Evolutionary conservation across 2,113 vertebrate genomes (phyloP).

Genomic region (Antechinus stuartii): DNA sequence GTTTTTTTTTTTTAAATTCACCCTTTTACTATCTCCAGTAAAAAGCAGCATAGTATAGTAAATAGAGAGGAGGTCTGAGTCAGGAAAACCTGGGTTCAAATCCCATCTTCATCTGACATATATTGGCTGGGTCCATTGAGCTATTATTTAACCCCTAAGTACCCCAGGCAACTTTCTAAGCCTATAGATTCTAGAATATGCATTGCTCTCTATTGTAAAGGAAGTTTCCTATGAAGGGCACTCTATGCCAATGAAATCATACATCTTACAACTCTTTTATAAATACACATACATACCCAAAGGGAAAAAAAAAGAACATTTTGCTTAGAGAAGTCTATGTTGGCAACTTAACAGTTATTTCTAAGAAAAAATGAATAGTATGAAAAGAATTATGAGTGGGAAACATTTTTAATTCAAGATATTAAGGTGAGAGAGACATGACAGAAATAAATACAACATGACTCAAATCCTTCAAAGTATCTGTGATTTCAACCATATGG

Average conservation of each 20-base stretch:
- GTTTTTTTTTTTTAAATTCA: background rate
- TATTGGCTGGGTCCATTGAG: background rate
- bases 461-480: background rate
- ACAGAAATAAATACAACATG: constrained; percentile 3
- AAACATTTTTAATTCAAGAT: constrained; percentile 22
- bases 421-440: constrained; percentile 1
- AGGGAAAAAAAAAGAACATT: background rate
- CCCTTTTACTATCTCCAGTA: background rate
- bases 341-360: background rate
- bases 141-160: background rate
- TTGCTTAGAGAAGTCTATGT: background rate
- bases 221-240: background rate
- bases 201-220: background rate
- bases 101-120: background rate
- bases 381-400: background rate
- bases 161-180: background rate
- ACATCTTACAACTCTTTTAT: background rate
- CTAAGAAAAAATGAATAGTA: constrained; percentile 4
- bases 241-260: background rate
- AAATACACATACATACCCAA: background rate
- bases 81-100: background rate
- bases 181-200: background rate
- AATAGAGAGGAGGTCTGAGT: background rate
- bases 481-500: background rate
- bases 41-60: background rate